Conservation (phyloP, 2,797 vertebrate species). For the Hippopotamyrus pictus region DNA sequence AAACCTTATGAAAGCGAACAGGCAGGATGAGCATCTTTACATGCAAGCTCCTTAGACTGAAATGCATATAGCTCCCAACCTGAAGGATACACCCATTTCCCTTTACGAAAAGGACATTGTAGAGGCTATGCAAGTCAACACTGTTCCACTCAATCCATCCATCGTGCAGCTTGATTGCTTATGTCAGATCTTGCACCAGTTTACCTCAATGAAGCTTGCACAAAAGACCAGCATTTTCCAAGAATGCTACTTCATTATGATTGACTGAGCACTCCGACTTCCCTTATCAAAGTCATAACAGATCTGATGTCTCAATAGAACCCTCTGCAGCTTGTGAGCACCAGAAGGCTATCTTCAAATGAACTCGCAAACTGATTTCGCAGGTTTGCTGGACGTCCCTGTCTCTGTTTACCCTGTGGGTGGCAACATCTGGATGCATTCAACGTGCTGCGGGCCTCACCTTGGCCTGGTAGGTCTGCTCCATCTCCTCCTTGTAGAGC, state of each 20-base stretch:
- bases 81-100: neutral
- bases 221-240: neutral
- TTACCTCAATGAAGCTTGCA: neutral
- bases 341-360: neutral
- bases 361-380: neutral
- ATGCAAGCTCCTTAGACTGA: neutral
- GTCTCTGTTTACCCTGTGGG: neutral
- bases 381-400: neutral
- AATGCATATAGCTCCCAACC: neutral
- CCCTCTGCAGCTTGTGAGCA: neutral
- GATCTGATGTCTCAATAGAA: neutral
- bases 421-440: neutral
- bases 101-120: too few relatives aligned
- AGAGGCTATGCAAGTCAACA: neutral
- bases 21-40: neutral
- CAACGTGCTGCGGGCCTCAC: constrained; percentile 48
- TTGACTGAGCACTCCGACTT: neutral
- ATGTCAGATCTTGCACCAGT: neutral
- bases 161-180: neutral
- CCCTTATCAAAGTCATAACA: neutral
- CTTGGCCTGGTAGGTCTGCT: constrained; percentile 70
- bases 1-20: neutral
- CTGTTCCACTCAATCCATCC: neutral
- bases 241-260: neutral
- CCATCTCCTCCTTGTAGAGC: constrained; percentile 78